A percentile compares a stretch with the other conserved stretches of the same genome.
These are phyloP conservation scores for Camponotus fellah DNA, from an alignment of 2,888 invertebrate species.

Conservation along the genomic window DNA sequence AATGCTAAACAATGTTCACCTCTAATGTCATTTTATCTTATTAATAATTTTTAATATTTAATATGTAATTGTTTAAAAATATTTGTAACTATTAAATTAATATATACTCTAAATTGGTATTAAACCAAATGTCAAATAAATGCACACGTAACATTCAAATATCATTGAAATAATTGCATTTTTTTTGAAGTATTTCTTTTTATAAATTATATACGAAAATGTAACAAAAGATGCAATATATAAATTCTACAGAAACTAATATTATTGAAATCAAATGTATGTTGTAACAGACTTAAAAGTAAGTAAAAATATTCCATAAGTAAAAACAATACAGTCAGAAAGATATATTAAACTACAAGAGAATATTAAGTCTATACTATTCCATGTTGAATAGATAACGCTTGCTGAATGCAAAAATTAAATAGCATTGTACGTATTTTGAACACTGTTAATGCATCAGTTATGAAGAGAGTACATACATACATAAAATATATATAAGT, in stretches of 20 bases:
- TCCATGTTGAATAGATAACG: neutral
- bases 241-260: constrained; percentile 42
- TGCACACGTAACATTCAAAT: neutral
- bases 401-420: neutral
- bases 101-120: neutral
- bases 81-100: neutral
- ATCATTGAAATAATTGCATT: neutral
- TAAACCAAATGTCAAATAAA: neutral
- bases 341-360: constrained; percentile 1
- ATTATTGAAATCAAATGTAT: neutral
- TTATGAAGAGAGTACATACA: neutral
- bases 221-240: constrained; percentile 33
- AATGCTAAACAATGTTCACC: neutral
- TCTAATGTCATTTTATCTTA: neutral
- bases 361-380: neutral
- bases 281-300: constrained; percentile 13
- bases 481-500: neutral
- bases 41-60: neutral
- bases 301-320: constrained; percentile 15
- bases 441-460: constrained; percentile 8
- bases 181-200: constrained; percentile 17
- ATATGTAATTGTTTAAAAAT: constrained; percentile 1
- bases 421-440: neutral
- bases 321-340: constrained; percentile 9
- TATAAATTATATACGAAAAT: constrained; percentile 53